These are phyloP conservation scores for Tolmerus cingulatus DNA, from an alignment of 2,888 invertebrate genomes.

Conservation along the genomic window DNA sequence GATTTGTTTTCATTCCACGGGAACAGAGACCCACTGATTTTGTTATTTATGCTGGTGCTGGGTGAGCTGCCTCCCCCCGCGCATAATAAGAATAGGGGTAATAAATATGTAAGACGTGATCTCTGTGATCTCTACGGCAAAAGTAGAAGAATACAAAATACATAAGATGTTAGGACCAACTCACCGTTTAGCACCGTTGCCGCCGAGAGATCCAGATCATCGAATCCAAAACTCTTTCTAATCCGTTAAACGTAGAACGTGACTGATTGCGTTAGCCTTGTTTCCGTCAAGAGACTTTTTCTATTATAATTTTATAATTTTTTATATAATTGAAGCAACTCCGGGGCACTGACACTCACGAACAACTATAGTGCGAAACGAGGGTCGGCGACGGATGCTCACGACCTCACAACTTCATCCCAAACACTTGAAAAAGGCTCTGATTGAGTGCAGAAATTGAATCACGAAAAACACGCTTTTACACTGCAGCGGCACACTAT, in stretches of 20 bases:
- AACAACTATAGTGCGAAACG: not conserved
- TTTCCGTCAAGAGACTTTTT: not conserved
- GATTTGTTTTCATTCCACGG: not conserved
- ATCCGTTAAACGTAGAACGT: conserved; percentile 40
- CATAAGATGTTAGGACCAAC: not conserved
- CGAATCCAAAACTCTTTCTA: conserved; percentile 24
- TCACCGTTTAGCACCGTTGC: conserved; percentile 45
- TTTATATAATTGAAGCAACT: not conserved
- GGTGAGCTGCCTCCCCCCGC: not conserved
- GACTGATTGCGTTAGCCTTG: not conserved
- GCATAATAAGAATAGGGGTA: not conserved
- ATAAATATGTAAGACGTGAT: not conserved
- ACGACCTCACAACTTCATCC: not conserved
- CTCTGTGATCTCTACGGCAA: not conserved
- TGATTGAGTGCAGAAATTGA: conserved; percentile 26
- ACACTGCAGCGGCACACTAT: not conserved
- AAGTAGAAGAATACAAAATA: not conserved
- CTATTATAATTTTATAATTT: not conserved
- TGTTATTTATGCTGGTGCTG: not conserved
- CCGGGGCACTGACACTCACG: conserved; percentile 11
- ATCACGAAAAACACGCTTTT: conserved; percentile 6
- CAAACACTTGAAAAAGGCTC: conserved; percentile 3
- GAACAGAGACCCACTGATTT: not conserved
- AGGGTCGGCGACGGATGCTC: not conserved
- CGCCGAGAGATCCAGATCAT: conserved; percentile 30